These are phyloP conservation scores for Uropetala carovei DNA, from an alignment of 2,888 invertebrate genomes.

Conservation along the genomic window DNA sequence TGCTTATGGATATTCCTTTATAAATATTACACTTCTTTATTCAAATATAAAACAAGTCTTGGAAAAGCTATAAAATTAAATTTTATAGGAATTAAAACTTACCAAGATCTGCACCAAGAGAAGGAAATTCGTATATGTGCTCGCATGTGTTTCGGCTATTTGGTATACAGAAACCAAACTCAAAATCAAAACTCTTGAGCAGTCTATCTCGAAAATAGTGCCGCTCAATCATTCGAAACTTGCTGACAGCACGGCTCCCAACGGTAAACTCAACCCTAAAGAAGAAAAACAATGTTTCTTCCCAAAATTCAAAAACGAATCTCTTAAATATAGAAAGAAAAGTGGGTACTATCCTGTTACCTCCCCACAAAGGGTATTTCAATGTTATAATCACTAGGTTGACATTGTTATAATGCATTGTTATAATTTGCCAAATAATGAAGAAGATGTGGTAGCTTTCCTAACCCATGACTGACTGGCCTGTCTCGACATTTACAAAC, in stretches of 20 bases:
- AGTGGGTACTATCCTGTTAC: too few relatives aligned
- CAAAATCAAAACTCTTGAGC: conserved; percentile 98
- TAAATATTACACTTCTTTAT: too few relatives aligned
- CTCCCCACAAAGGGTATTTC: too few relatives aligned
- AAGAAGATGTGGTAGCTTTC: too few relatives aligned
- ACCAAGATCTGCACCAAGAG: conserved; percentile 91
- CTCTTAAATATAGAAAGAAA: neutral
- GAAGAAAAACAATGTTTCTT: neutral
- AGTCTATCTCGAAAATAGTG: conserved; percentile 96
- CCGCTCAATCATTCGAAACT: conserved; percentile 98
- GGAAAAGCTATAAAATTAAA: too few relatives aligned
- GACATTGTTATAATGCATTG: too few relatives aligned
- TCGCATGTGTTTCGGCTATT: conserved; percentile 98
- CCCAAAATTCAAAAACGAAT: conserved; percentile 66
- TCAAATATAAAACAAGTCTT: too few relatives aligned
- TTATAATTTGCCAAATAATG: too few relatives aligned
- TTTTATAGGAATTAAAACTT: conserved; percentile 73
- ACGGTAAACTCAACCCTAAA: conserved; percentile 96
- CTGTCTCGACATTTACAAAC: too few relatives aligned
- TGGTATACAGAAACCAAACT: conserved; percentile 99
- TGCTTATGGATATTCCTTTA: too few relatives aligned
- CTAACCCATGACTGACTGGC: too few relatives aligned
- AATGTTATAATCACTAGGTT: too few relatives aligned
- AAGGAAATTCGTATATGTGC: conserved; percentile 99
- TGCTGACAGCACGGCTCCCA: conserved; percentile 92